Percentiles rank a stretch among this genome's conserved stretches.
Evolutionary conservation across 2,888 invertebrate genomes (phyloP).

Genomic region (Chymomyza amoena): DNA sequence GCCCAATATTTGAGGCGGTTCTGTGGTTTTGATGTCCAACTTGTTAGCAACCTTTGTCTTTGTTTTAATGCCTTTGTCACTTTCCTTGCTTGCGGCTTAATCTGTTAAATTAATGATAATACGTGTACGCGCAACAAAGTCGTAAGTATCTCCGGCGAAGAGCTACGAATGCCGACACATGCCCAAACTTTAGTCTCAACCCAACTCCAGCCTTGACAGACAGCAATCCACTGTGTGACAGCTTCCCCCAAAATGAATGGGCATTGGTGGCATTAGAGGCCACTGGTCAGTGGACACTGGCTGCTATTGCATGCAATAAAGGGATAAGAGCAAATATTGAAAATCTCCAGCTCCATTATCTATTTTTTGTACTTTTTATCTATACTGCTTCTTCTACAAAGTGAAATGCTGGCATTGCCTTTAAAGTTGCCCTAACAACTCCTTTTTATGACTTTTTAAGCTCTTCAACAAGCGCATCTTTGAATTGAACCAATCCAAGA

Average conservation of each 20-base stretch:
- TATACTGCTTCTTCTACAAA: not conserved
- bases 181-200: not conserved
- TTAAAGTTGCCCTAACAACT: not conserved
- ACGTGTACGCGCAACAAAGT: slow-evolving; percentile 44
- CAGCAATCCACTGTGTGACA: not conserved
- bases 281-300: not conserved
- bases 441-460: too few relatives aligned
- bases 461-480: not conserved
- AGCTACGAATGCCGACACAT: not conserved
- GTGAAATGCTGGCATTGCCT: not conserved
- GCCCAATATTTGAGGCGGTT: slow-evolving; percentile 43
- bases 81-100: slow-evolving; percentile 42
- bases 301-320: slow-evolving; percentile 15
- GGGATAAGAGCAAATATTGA: slow-evolving; percentile 21
- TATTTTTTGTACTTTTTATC: not conserved
- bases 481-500: not conserved
- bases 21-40: slow-evolving; percentile 61
- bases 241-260: not conserved
- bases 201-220: not conserved
- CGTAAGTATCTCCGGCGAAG: slow-evolving; percentile 37
- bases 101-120: slow-evolving; percentile 73
- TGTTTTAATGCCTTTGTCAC: not conserved
- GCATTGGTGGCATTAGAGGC: not conserved
- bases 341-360: not conserved
- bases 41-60: slow-evolving; percentile 11